Percentiles rank a stretch among this genome's conserved stretches.
Conservation (phyloP, 2,113 vertebrate genomes). For the Onychorhynchus coronatus region DNA sequence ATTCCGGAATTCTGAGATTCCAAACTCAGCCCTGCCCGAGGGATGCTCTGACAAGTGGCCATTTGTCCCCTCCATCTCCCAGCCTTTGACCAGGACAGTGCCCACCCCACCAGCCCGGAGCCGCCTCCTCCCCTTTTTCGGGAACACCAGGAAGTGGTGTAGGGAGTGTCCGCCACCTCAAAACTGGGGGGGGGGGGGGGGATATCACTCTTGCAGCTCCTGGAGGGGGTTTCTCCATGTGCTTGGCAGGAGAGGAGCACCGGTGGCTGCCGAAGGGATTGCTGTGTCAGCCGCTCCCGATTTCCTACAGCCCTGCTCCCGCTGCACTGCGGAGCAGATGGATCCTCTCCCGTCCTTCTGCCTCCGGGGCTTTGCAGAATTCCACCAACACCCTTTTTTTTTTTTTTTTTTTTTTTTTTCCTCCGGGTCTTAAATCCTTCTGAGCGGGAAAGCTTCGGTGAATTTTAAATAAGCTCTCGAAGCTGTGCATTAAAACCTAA, state of each 20-base stretch:
- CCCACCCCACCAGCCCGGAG: neutral
- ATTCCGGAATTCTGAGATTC: neutral
- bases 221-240: fast-evolving
- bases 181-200: fast-evolving
- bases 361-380: neutral
- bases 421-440: neutral
- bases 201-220: neutral
- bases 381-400: neutral
- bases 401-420: neutral
- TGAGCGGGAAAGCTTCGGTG: neutral
- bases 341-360: neutral
- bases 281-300: neutral
- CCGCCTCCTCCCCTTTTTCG: fast-evolving
- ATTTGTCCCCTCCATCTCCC: neutral
- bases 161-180: neutral
- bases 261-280: neutral
- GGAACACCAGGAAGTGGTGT: fast-evolving
- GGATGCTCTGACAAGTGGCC: neutral
- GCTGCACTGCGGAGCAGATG: neutral
- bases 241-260: neutral
- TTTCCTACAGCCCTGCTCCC: neutral
- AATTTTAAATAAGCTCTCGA: neutral
- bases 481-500: neutral
- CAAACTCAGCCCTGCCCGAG: fast-evolving
- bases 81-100: fast-evolving